Evolutionary conservation across 2,888 invertebrate genomes (phyloP).

Genomic region (Scrobipalpa costella): DNA sequence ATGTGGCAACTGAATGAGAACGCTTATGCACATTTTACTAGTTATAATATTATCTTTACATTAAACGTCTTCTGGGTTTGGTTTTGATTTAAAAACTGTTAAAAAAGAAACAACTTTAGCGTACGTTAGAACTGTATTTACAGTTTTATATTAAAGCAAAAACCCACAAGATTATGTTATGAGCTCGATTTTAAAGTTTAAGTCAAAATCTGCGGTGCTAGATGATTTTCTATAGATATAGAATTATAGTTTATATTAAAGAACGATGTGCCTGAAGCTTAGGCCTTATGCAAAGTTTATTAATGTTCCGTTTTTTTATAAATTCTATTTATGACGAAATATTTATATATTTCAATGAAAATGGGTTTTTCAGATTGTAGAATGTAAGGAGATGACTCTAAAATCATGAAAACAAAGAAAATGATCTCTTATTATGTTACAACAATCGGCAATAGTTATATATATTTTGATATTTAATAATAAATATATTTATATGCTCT

Average conservation of each 20-base stretch:
- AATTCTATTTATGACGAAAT: neutral
- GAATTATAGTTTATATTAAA: neutral
- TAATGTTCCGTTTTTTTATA: constrained; percentile 2
- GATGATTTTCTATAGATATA: constrained; percentile 1
- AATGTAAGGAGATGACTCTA: neutral
- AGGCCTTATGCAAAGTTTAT: constrained; percentile 6
- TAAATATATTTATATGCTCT: no score
- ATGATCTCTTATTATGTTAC: neutral
- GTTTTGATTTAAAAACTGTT: neutral
- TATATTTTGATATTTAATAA: no score
- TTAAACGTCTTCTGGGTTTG: neutral
- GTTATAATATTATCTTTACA: neutral
- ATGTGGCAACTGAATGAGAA: neutral
- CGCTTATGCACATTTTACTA: neutral
- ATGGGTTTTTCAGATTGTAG: neutral
- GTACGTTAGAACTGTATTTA: neutral
- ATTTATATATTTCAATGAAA: neutral
- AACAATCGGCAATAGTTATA: no score
- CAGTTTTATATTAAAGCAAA: neutral
- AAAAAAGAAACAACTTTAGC: no score
- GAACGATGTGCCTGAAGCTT: neutral
- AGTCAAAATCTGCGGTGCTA: constrained; percentile 18
- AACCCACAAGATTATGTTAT: neutral
- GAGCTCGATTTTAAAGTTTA: constrained; percentile 6
- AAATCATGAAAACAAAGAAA: neutral